phyloP scores from a whole-genome alignment of 2,113 vertebrate species.

The Tinamus guttatus region DNA sequence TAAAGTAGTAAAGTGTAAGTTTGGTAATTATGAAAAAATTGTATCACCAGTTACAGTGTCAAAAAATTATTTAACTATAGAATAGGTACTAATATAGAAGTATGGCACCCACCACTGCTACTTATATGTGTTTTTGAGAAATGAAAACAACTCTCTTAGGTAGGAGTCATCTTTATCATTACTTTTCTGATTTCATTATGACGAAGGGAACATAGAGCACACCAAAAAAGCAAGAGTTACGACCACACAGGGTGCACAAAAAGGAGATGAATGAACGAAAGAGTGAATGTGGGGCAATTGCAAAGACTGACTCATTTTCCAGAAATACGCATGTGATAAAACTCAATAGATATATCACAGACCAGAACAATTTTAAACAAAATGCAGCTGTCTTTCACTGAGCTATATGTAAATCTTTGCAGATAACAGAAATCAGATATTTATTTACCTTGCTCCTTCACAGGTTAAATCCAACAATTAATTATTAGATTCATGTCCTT shows the following conservation, averaged over 20 bases:
- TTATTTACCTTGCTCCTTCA: neutral
- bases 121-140: neutral
- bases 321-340: neutral
- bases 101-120: neutral
- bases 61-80: neutral
- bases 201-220: neutral
- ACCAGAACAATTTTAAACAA: neutral
- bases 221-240: neutral
- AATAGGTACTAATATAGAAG: neutral
- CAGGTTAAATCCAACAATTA: neutral
- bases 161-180: neutral
- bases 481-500: neutral
- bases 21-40: neutral
- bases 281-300: neutral
- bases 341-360: neutral
- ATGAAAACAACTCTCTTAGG: neutral
- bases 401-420: neutral
- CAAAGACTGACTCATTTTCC: slow-evolving; percentile 7
- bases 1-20: neutral
- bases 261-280: neutral
- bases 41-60: neutral
- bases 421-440: neutral
- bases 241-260: neutral
- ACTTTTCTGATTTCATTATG: neutral
- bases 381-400: neutral